Evolutionary conservation across 2,888 invertebrate species (phyloP).

Genomic region (Microdon myrmicae): DNA sequence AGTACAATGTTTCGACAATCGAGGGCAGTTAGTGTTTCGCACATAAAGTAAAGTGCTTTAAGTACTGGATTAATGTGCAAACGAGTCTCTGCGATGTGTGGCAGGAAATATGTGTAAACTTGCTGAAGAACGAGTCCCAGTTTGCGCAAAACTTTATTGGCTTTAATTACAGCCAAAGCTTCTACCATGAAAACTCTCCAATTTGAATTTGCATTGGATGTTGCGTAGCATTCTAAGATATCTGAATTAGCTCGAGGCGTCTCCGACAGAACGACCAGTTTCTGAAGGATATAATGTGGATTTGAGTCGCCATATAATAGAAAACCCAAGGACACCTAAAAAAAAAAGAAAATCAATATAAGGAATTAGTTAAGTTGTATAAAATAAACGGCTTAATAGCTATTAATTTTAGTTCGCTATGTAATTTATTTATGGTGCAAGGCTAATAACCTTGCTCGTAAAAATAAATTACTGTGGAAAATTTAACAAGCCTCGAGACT

Average conservation of each 20-base stretch:
- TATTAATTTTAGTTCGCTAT: too few relatives aligned
- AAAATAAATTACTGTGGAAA: too few relatives aligned
- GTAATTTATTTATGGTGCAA: too few relatives aligned
- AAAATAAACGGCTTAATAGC: too few relatives aligned
- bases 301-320: slow-evolving; percentile 59
- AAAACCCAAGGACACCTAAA: slow-evolving; percentile 61
- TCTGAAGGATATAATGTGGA: slow-evolving; percentile 59
- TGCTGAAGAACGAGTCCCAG: slow-evolving; percentile 62
- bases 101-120: slow-evolving; percentile 60
- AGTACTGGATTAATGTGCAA: slow-evolving; percentile 65
- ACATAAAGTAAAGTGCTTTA: slow-evolving; percentile 67
- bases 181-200: slow-evolving; percentile 69
- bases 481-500: too few relatives aligned
- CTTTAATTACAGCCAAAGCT: slow-evolving; percentile 68
- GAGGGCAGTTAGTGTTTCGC: slow-evolving; percentile 64
- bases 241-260: slow-evolving; percentile 35
- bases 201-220: slow-evolving; percentile 54
- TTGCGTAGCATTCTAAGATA: slow-evolving; percentile 59
- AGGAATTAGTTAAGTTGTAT: too few relatives aligned
- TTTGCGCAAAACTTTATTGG: slow-evolving; percentile 62
- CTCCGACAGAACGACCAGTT: slow-evolving; percentile 55
- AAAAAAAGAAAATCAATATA: slow-evolving; percentile 11
- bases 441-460: too few relatives aligned
- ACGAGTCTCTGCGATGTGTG: slow-evolving; percentile 61
- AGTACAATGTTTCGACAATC: slow-evolving; percentile 59